Percentiles rank a stretch among this genome's conserved stretches.
Evolutionary conservation across 2,888 invertebrate species (phyloP).

Genomic region (Drosophila kuntzei): DNA sequence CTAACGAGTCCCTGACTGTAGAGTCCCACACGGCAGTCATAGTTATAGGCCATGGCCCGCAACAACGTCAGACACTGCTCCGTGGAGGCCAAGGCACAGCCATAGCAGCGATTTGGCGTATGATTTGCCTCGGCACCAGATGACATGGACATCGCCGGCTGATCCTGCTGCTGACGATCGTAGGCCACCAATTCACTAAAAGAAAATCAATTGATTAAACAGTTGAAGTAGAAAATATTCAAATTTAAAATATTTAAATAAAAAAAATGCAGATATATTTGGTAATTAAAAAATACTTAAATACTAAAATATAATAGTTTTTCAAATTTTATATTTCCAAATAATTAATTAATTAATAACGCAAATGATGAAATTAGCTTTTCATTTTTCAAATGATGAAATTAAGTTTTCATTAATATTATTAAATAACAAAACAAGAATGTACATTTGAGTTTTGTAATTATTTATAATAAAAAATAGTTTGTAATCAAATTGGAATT

Average conservation of each 20-base stretch:
- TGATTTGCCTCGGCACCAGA: conserved; percentile 68
- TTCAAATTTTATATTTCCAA: too few species aligned
- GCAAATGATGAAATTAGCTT: too few species aligned
- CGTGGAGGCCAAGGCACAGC: conserved; percentile 95
- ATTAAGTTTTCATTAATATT: too few species aligned
- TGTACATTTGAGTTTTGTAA: too few species aligned
- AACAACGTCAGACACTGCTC: conserved; percentile 97
- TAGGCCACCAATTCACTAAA: conserved; percentile 94
- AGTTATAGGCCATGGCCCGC: conserved; percentile 94
- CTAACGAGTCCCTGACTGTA: conserved; percentile 95
- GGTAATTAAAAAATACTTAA: not conserved
- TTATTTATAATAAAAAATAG: too few species aligned
- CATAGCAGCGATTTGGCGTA: conserved; percentile 90
- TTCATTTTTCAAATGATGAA: too few species aligned
- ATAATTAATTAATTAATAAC: too few species aligned
- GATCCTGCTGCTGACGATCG: conserved; percentile 91
- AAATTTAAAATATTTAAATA: too few species aligned
- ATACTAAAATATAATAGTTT: too few species aligned
- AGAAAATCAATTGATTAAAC: not conserved
- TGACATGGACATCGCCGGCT: conserved; percentile 49
- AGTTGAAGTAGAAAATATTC: not conserved
- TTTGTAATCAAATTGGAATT: too few species aligned
- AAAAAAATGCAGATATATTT: too few species aligned
- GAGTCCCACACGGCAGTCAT: conserved; percentile 90
- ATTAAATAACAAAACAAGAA: too few species aligned